A percentile compares a stretch with the other conserved stretches of the same genome.
Conservation (phyloP, 2,888 invertebrate species). For the Icerya purchasi region DNA sequence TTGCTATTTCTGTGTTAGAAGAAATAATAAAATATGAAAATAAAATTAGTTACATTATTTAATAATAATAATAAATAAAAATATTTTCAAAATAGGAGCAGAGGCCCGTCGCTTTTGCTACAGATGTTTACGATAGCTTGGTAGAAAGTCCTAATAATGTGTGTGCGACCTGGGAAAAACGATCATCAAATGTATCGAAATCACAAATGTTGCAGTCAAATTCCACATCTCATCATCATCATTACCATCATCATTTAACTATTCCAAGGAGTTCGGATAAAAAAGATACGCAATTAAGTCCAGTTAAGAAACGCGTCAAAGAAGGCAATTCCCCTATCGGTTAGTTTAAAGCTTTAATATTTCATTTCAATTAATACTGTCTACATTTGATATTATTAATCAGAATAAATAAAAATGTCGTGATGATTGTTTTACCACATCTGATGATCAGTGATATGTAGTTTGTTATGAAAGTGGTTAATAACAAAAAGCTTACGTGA, state of each 20-base stretch:
- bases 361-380: not conserved
- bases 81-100: slow-evolving; percentile 33
- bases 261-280: slow-evolving; percentile 31
- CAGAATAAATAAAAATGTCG: not conserved
- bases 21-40: not conserved
- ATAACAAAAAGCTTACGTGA: no score
- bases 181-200: slow-evolving; percentile 15
- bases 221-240: slow-evolving; percentile 23
- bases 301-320: slow-evolving; percentile 90
- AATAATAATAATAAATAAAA: not conserved
- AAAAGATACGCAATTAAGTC: slow-evolving; percentile 78
- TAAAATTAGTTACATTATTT: not conserved
- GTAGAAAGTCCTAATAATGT: slow-evolving; percentile 20
- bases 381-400: not conserved
- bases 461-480: no score
- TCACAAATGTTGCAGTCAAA: slow-evolving; percentile 11
- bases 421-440: not conserved
- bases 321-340: slow-evolving; percentile 69
- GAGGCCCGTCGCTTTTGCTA: slow-evolving; percentile 29
- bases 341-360: slow-evolving; percentile 10
- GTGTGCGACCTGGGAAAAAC: slow-evolving; percentile 18
- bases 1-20: not conserved
- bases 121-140: slow-evolving; percentile 21
- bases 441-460: no score
- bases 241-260: slow-evolving; percentile 35